Evolutionary conservation across 2,888 invertebrate genomes (phyloP).

Genomic region (Drosophila incognita): DNA sequence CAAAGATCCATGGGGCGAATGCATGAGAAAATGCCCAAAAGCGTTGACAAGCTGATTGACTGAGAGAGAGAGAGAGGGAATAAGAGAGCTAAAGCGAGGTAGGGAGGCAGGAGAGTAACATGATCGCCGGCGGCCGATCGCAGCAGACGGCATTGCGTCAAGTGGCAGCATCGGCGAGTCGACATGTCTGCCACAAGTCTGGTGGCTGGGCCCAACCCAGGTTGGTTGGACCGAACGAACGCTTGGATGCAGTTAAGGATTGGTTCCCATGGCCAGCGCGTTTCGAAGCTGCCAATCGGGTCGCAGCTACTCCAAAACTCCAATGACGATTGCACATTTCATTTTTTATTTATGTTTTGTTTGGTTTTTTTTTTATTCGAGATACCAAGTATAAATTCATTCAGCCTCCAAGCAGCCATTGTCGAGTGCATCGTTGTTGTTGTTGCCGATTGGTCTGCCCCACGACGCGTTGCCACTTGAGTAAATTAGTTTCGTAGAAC

Average conservation of each 20-base stretch:
- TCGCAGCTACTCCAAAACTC: slow-evolving; percentile 61
- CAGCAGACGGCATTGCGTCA: slow-evolving; percentile 79
- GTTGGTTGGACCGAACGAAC: slow-evolving; percentile 22
- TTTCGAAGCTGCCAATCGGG: slow-evolving; percentile 62
- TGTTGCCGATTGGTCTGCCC: slow-evolving; percentile 24
- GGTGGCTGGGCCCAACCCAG: slow-evolving; percentile 17
- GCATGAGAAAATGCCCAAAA: slow-evolving; percentile 58
- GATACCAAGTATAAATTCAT: slow-evolving; percentile 35
- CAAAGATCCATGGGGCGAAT: slow-evolving; percentile 10
- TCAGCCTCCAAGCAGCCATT: slow-evolving; percentile 47
- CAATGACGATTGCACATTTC: slow-evolving; percentile 75
- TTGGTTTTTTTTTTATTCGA: neutral
- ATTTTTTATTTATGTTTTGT: slow-evolving; percentile 23
- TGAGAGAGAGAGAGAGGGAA: slow-evolving; percentile 10
- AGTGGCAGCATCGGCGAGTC: slow-evolving; percentile 79
- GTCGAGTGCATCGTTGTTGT: slow-evolving; percentile 41
- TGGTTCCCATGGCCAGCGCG: slow-evolving; percentile 56
- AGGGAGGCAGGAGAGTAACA: slow-evolving; percentile 25
- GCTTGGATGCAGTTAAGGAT: slow-evolving; percentile 16
- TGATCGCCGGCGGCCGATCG: slow-evolving; percentile 46
- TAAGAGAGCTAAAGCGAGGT: neutral
- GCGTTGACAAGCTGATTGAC: slow-evolving; percentile 38
- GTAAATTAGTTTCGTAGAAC: slow-evolving; percentile 80
- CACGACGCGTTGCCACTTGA: slow-evolving; percentile 68
- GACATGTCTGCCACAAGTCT: slow-evolving; percentile 76